A percentile compares a stretch with the other conserved stretches of the same genome.
These are phyloP conservation scores for Deroplatys truncata DNA, from an alignment of 2,888 invertebrate genomes.

Conservation along the genomic window DNA sequence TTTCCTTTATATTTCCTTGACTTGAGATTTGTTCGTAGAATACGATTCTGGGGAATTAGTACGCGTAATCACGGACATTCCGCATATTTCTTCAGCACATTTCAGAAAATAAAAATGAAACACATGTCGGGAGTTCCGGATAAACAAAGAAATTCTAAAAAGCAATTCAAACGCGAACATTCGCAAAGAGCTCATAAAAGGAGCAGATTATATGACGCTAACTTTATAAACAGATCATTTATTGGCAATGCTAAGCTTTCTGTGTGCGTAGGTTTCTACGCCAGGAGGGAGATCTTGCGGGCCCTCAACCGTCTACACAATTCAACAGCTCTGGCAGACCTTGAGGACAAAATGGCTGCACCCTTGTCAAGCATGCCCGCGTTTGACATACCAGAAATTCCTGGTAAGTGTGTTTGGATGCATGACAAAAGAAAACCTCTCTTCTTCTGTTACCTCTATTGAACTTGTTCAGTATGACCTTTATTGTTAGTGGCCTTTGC, in stretches of 20 bases:
- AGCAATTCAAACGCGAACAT: not conserved
- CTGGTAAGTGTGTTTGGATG: not conserved
- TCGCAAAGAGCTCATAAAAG: not conserved
- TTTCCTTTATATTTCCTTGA: no score
- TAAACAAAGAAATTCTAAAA: not conserved
- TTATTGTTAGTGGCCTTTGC: no score
- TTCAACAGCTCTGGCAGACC: not conserved
- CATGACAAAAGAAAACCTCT: no score
- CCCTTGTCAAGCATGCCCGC: not conserved
- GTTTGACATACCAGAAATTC: not conserved
- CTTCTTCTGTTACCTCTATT: no score
- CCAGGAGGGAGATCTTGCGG: not conserved
- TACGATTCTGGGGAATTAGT: no score
- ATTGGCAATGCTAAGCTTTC: not conserved
- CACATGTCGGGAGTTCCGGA: no score
- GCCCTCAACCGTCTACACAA: not conserved
- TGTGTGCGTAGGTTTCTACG: not conserved
- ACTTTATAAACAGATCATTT: not conserved
- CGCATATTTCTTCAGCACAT: no score
- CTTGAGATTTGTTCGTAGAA: no score
- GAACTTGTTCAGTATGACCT: no score
- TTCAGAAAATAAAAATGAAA: no score
- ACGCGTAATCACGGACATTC: no score
- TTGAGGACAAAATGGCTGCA: not conserved
- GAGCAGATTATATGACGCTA: not conserved